Conservation (phyloP, 2,888 invertebrate genomes). For the Andricus curvator region DNA sequence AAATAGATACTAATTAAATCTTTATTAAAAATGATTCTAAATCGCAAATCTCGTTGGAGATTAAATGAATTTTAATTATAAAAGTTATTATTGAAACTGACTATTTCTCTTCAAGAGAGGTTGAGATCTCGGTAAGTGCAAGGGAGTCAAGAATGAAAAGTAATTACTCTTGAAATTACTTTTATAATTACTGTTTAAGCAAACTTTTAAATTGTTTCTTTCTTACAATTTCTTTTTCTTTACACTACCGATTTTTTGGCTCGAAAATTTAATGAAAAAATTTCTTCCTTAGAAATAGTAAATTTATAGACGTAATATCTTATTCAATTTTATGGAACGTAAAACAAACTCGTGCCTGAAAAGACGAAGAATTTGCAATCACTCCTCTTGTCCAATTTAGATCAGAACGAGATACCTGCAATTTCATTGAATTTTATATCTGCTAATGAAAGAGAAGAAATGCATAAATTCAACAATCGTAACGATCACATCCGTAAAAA, state of each 20-base stretch:
- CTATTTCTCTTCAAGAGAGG: slow-evolving; percentile 26
- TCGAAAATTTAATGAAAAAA: not conserved
- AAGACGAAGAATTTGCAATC: not conserved
- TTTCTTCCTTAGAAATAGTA: not conserved
- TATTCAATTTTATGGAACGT: not conserved
- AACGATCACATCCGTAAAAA: not conserved
- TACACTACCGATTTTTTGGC: not conserved
- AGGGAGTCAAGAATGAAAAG: slow-evolving; percentile 4
- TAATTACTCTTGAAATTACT: slow-evolving; percentile 33
- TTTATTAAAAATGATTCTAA: slow-evolving; percentile 14
- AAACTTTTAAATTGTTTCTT: slow-evolving; percentile 12
- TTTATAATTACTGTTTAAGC: slow-evolving; percentile 28
- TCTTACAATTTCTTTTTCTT: not conserved
- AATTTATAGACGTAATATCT: not conserved
- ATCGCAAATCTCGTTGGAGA: slow-evolving; percentile 13
- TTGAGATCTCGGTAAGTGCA: not conserved
- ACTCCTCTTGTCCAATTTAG: not conserved
- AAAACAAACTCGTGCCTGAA: not conserved
- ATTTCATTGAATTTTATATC: not conserved
- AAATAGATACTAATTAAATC: not conserved
- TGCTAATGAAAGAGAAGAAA: not conserved
- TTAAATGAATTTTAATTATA: slow-evolving; percentile 25
- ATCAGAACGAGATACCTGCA: not conserved
- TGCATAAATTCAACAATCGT: slow-evolving; percentile 12
- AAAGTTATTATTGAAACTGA: slow-evolving; percentile 22